Base-by-base conservation (phyloP, 2,888 invertebrate genomes). In the Dorcus parallelipipedus region DNA sequence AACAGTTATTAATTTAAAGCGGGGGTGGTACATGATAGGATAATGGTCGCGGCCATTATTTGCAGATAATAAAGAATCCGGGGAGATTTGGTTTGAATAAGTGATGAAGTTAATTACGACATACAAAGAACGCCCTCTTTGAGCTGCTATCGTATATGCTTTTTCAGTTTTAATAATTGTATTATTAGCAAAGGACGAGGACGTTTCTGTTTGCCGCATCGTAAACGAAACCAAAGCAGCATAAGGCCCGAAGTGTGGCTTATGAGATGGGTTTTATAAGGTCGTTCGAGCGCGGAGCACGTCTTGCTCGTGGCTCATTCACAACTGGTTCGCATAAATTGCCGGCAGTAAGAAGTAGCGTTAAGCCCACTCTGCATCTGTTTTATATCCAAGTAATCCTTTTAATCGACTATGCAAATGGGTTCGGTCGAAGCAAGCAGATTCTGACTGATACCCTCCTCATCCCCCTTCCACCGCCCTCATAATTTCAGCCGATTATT, bases 351-450 rank as follows among this genome's bases (percentile, higher is more conserved):
- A 58, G 58, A 58, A 58, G 50, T 53, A 54, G 67, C 68, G 66
- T 61, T 69, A 68, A 69, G 68, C 70, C 65, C 59, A 62, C 65
- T 70, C 65, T 69, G 69, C 69, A 69, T 71, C 69, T 71, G 71
- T 67, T 71, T 69, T 71, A 71, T 71, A 71, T 71, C 63, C 67
- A 58, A 56, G 67, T 70, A 72, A 71, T 68, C 71, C 66, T 68
- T 70, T 68, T 71, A 72, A 71, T 71, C 72, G 69, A 62, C 62
- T 67, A 69, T 72, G 72, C 65, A 70, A 72, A 72, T 72, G 67
- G 69, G 64, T 53, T 59, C 55, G 52, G 58, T 52, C 56, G 58
- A 60, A 59, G 20, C 52, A 59, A 51, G 52, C 49, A 58, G 61
- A 63, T 61, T 55, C 57, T 56, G 52, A 61, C 60, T 63, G 63